Conservation (phyloP, 2,797 vertebrate genomes). For the Sparus aurata region DNA sequence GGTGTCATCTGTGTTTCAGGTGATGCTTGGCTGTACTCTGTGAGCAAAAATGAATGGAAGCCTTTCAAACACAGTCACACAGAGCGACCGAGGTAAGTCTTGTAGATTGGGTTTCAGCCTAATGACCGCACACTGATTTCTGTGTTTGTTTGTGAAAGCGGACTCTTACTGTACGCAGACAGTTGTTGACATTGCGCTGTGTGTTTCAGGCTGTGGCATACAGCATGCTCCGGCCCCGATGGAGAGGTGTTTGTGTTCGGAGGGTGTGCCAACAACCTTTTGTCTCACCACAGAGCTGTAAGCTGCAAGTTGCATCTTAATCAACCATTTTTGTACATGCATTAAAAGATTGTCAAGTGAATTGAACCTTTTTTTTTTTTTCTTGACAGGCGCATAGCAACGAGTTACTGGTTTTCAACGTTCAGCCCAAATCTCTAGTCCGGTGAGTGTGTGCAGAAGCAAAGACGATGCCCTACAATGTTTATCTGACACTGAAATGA, state of each 20-base stretch:
- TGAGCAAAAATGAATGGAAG: conserved; percentile 94
- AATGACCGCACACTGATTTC: neutral
- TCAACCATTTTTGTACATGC: neutral
- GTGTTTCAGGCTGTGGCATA: conserved; percentile 93
- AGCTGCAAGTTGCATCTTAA: conserved; percentile 69
- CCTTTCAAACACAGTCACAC: conserved; percentile 90
- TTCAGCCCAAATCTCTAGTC: conserved; percentile 94
- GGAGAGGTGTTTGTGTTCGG: conserved; percentile 98
- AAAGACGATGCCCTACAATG: neutral
- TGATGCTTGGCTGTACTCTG: conserved; percentile 96
- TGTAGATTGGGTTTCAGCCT: neutral
- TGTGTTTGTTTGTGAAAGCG: neutral
- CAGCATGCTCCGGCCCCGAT: conserved; percentile 92
- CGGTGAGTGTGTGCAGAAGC: conserved; percentile 84
- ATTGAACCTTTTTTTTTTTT: neutral
- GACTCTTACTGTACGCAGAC: neutral
- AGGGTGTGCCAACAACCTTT: conserved; percentile 96
- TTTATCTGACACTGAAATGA: neutral
- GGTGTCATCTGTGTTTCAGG: conserved; percentile 79
- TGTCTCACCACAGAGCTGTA: conserved; percentile 94
- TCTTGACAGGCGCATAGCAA: conserved; percentile 93
- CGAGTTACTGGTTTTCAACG: conserved; percentile 92
- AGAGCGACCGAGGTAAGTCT: conserved; percentile 81
- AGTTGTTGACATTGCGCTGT: neutral
- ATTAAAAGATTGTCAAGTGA: neutral